Conservation (phyloP, 2,797 vertebrate species). For the Sandelia bainsii region DNA sequence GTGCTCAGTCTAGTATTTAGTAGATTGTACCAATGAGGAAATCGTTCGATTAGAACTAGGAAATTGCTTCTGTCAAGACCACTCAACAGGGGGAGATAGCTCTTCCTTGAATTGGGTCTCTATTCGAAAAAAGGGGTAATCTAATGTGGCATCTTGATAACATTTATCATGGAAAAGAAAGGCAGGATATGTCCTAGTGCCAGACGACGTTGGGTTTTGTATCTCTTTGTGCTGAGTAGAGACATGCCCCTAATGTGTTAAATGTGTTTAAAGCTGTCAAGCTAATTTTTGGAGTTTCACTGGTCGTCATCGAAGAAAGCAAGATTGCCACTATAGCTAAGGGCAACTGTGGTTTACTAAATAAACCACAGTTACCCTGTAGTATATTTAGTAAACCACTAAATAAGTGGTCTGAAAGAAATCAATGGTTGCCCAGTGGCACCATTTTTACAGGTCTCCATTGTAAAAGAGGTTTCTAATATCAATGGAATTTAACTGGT, state of each 20-base stretch:
- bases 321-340: not conserved
- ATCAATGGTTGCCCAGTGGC: conserved; percentile 40
- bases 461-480: too few species aligned
- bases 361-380: conserved; percentile 29
- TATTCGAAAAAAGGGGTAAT: conserved; percentile 73
- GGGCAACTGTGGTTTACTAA: conserved; percentile 38
- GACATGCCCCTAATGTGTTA: conserved; percentile 22
- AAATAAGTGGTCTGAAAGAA: too few species aligned
- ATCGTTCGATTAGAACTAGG: conserved; percentile 77
- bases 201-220: conserved; percentile 32
- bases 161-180: conserved; percentile 62
- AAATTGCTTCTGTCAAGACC: conserved; percentile 83
- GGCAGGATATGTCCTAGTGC: conserved; percentile 29
- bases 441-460: conserved; percentile 8
- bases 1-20: conserved; percentile 62
- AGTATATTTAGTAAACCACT: too few species aligned
- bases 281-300: conserved; percentile 10
- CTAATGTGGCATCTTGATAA: conserved; percentile 78
- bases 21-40: conserved; percentile 73
- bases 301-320: conserved; percentile 30
- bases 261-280: conserved; percentile 30
- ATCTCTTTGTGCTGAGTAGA: conserved; percentile 32
- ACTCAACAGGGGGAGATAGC: conserved; percentile 67
- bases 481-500: too few species aligned
- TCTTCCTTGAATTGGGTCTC: conserved; percentile 73